These are phyloP conservation scores for Pogonognathellus flavescens DNA, from an alignment of 1,140 invertebrate species.

Conservation along the genomic window DNA sequence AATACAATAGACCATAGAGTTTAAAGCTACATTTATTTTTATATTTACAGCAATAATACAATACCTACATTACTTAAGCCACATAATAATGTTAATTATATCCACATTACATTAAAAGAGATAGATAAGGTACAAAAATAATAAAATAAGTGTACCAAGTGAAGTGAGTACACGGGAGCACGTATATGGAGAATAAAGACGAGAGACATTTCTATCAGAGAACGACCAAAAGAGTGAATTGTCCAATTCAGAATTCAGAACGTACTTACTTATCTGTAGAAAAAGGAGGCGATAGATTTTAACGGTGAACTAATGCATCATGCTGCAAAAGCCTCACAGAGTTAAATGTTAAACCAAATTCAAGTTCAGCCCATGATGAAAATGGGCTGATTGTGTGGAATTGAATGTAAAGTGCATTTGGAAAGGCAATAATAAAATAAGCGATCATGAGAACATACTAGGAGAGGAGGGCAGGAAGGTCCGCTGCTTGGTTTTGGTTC, in stretches of 20 bases:
- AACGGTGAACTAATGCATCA: constrained; percentile 40
- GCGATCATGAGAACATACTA: background rate
- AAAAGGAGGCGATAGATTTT: constrained; percentile 40
- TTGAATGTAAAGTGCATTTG: constrained; percentile 17
- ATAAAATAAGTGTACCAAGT: background rate
- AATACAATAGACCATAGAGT: too few relatives aligned
- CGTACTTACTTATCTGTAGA: background rate
- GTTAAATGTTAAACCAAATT: constrained; percentile 2
- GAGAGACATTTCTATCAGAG: background rate
- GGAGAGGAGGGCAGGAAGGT: constrained; percentile 2
- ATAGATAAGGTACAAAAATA: background rate
- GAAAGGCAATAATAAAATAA: background rate
- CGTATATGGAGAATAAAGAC: constrained; percentile 30
- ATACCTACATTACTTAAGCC: too few relatives aligned
- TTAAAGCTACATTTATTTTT: too few relatives aligned
- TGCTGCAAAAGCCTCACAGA: background rate
- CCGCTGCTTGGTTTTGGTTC: constrained; percentile 15
- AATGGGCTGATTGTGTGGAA: constrained; percentile 25
- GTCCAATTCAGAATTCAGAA: constrained; percentile 28
- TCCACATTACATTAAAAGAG: background rate
- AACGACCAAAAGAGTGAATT: background rate
- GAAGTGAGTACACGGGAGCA: constrained; percentile 20
- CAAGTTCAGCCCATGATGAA: constrained; percentile 34
- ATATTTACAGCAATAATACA: too few relatives aligned
- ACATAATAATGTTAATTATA: too few relatives aligned